phyloP scores from a whole-genome alignment of 2,797 vertebrate species.

The Neomorphus geoffroyi region DNA sequence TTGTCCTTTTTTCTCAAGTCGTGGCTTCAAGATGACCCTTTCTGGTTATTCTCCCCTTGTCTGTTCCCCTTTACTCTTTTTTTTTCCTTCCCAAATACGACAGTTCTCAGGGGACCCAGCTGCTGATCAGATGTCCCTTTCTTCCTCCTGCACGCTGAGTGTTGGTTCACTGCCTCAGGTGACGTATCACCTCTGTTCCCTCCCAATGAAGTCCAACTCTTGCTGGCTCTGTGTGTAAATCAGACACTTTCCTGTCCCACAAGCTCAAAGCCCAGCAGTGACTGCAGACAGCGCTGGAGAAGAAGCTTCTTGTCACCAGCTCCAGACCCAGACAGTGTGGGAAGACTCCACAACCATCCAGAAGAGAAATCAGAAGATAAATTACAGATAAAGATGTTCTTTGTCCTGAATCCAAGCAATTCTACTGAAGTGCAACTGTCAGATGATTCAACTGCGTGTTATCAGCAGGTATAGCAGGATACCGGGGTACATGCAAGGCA shows the following conservation, averaged over 20 bases:
- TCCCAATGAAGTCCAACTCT: neutral
- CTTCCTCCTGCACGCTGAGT: slow-evolving; percentile 35
- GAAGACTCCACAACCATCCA: neutral
- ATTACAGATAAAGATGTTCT: accelerated
- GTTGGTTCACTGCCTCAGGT: neutral
- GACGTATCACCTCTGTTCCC: slow-evolving; percentile 18
- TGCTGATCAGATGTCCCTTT: slow-evolving; percentile 42
- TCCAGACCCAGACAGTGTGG: neutral
- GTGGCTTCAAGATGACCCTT: neutral
- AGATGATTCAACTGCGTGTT: neutral
- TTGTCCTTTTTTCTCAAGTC: neutral
- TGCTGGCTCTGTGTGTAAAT: neutral
- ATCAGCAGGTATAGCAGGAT: neutral
- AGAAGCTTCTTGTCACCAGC: neutral
- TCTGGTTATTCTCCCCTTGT: neutral
- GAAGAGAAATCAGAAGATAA: neutral
- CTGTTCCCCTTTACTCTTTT: neutral
- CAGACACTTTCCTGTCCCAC: neutral
- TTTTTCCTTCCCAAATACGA: neutral
- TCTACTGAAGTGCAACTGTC: neutral
- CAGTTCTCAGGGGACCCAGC: neutral
- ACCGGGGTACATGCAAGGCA: neutral
- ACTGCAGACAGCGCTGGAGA: neutral
- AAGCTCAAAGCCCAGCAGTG: neutral
- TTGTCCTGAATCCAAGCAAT: neutral